Evolutionary conservation across 2,797 vertebrate genomes (phyloP).

Genomic region (Erethizon dorsatum): DNA sequence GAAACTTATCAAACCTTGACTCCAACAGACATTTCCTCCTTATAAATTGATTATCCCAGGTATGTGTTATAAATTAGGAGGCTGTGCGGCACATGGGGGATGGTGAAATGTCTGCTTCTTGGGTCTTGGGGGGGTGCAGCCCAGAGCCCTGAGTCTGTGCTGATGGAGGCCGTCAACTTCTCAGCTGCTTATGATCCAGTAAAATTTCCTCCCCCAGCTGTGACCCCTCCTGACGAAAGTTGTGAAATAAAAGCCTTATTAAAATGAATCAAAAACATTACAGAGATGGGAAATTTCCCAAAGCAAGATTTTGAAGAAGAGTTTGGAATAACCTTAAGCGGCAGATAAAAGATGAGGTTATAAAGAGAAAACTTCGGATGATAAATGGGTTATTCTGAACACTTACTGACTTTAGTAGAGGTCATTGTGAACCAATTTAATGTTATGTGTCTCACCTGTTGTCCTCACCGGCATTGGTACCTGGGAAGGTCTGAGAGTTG

Average conservation of each 20-base stretch:
- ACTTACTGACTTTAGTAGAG: neutral
- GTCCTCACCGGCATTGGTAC: fast-evolving
- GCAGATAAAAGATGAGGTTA: neutral
- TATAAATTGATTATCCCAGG: too few relatives aligned
- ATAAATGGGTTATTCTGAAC: too few relatives aligned
- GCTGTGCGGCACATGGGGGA: too few relatives aligned
- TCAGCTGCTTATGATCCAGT: neutral
- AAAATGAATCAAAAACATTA: neutral
- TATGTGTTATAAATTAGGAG: neutral
- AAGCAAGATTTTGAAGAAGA: too few relatives aligned
- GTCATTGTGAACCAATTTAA: too few relatives aligned
- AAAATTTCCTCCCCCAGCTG: fast-evolving
- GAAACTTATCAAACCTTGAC: neutral
- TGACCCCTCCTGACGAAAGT: neutral
- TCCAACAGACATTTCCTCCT: neutral
- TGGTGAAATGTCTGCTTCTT: neutral
- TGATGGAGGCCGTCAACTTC: neutral
- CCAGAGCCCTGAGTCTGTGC: too few relatives aligned
- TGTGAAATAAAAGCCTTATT: neutral
- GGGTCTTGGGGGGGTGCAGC: neutral
- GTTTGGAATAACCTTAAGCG: neutral
- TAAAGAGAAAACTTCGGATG: neutral
- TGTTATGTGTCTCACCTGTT: fast-evolving
- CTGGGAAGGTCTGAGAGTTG: neutral
- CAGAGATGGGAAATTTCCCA: neutral